Evolutionary conservation across 1,140 invertebrate genomes (phyloP).

Genomic region (Drosophila ambigua): DNA sequence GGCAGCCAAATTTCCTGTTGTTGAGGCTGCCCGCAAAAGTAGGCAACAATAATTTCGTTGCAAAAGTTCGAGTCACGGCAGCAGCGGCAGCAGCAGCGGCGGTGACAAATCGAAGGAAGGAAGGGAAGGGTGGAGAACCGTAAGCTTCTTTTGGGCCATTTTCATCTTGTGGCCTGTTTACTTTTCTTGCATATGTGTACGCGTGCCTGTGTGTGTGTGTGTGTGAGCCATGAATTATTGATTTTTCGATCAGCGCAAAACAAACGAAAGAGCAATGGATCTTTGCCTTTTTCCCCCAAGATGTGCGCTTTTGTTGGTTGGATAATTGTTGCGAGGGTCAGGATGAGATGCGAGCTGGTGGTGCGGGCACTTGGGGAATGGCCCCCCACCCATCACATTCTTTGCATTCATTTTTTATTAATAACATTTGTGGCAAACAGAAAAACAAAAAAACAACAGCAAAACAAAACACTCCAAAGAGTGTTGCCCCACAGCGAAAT

Average conservation of each 20-base stretch:
- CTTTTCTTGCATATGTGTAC: constrained; percentile 65
- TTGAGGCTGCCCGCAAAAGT: constrained; percentile 10
- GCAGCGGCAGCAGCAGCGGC: constrained; percentile 37
- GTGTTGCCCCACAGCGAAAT: constrained; percentile 27
- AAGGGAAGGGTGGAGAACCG: constrained; percentile 1
- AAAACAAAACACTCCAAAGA: constrained; percentile 9
- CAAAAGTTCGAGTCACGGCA: constrained; percentile 36
- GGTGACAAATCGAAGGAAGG: constrained; percentile 61
- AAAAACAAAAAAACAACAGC: too few relatives aligned
- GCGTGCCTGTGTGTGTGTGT: not conserved
- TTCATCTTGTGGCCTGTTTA: constrained; percentile 78
- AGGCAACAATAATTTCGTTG: constrained; percentile 69
- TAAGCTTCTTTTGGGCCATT: constrained; percentile 48
- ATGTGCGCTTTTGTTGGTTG: constrained; percentile 17
- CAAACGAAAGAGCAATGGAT: constrained; percentile 22
- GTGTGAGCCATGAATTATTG: constrained; percentile 70
- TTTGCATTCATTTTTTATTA: constrained; percentile 63
- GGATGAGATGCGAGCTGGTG: constrained; percentile 12
- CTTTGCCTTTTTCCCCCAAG: constrained; percentile 11
- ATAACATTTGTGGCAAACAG: constrained; percentile 42
- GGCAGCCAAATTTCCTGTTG: not conserved
- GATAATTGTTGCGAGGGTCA: constrained; percentile 56
- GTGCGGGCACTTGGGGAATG: not conserved
- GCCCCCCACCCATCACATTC: not conserved
- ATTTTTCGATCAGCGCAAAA: constrained; percentile 72